A percentile compares a stretch with the other conserved stretches of the same genome.
Conservation (phyloP, 2,888 invertebrate species). For the Stenurella melanura region DNA sequence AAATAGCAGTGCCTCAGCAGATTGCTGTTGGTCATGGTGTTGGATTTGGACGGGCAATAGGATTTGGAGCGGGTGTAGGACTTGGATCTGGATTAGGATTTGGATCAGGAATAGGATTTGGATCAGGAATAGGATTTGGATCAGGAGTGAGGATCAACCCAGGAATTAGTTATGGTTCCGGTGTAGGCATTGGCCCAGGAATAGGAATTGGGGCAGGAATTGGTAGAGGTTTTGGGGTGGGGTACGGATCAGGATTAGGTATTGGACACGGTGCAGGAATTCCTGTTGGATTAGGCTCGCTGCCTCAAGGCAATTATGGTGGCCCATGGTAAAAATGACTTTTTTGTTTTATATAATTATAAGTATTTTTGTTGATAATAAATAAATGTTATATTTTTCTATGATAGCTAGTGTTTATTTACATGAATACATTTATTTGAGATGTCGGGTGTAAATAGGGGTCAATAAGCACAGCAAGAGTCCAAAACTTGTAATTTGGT, state of each 20-base stretch:
- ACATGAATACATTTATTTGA: too few species aligned
- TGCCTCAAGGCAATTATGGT: not conserved
- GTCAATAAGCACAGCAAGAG: too few species aligned
- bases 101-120: slow-evolving; percentile 5
- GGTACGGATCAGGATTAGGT: not conserved
- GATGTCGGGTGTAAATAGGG: too few species aligned
- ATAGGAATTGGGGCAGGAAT: not conserved
- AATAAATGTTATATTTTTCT: slow-evolving; percentile 9
- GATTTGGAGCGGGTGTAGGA: not conserved
- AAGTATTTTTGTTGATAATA: not conserved
- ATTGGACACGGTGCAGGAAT: not conserved
- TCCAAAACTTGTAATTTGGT: too few species aligned
- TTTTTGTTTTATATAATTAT: slow-evolving; percentile 8
- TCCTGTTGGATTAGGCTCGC: not conserved
- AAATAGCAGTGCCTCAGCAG: slow-evolving; percentile 17
- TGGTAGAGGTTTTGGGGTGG: not conserved
- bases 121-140: slow-evolving; percentile 9
- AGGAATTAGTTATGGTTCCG: not conserved
- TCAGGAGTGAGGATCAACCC: not conserved
- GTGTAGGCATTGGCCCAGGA: not conserved
- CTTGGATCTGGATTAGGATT: not conserved
- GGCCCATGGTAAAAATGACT: not conserved
- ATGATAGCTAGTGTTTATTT: not conserved
- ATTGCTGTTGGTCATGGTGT: slow-evolving; percentile 3
- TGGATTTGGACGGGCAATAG: not conserved